Base-by-base conservation (phyloP, 2,797 vertebrate species). In the Gymnothorax javanicus region DNA sequence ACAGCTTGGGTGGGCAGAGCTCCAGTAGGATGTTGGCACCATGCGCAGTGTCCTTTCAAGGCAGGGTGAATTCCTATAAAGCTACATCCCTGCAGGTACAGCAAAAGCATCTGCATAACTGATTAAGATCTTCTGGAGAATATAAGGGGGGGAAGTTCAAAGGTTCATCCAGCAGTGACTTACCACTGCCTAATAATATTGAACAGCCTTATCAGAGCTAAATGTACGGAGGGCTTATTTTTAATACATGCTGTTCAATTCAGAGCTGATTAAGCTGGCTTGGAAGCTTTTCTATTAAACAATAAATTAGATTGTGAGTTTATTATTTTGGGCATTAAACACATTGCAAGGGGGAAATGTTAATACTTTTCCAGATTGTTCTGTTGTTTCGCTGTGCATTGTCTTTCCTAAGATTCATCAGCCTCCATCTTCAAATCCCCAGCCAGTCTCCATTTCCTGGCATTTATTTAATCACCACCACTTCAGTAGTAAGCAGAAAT, bases 271-370 rank as follows among this genome's bases (percentile, higher is more conserved):
- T 84, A 84, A 67, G 58, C 27, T 50, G 17, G 59, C 27, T 60
- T 27, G 60, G 83, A 84, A 50, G 83, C 83, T 50, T 84, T 84
- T 84, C 83, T 50, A 84, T 84, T 84, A 84, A 84, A 84, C 43
- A 62, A 52, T 67, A 52, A 84, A 84, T 67, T 84, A 50, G 62
- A 52, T 54, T 84, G 83, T 84, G 67, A 62, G 83, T 84, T 25
- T 69, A 20, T n/a, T 84, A 84, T 84, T 84, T 84, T 52, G 60
- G 83, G 62, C 7, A 50, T 84, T 59, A 27, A n/a, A 85, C 11
- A 85, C 75, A 85, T 71, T 52, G 54, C 54, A 56, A 73, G n/a
- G 64, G 67, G 52, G n/a, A 77, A 33, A 15, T 58, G 62, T n/a
- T 54, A 75, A 58, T 60, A 17, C 64, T 75, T 85, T 58, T 73